Base-by-base conservation (phyloP, 2,113 vertebrate species). In the Perca flavescens region DNA sequence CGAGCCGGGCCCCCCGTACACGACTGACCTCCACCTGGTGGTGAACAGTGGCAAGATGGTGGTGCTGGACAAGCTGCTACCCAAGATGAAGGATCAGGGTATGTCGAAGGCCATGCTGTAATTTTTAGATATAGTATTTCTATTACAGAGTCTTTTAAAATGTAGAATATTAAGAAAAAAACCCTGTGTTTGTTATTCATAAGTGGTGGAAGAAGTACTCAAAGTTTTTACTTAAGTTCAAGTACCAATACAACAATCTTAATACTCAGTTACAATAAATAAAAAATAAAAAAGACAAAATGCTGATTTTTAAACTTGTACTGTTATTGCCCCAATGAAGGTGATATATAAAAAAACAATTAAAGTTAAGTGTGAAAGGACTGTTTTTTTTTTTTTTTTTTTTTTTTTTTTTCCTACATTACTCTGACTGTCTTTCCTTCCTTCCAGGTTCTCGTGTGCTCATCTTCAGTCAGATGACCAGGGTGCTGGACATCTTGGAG, bases 391-490 rank as follows among this genome's bases (percentile, higher is more conserved):
- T 28, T 34, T 34, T 34, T 10, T 8, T 47, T 28, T 52, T 14
- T 21, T 10, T 13, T 46, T 28, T 52, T 14, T 21, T 28, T 34
- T 34, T 34, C 0, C 11, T 1, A 34, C 12, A 5, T 17, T 28
- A 16, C 61, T 21, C 49, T 80, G 13, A 22, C 31, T 31, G 0
- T 19, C 12, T 17, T 14, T 57, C 4, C 1, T 80, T 17, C 52
- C 28, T 14, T 68, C 21, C 85, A 99, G 98, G 96, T 84, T 99
- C 98, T 4, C 96, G 98, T 66, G 96, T 99, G 78, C 94, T 99
- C 71, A 97, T 99, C 93, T 99, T 99, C 91, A 99, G 98, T 92
- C 98, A 99, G 92, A 99, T 99, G 98, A 99, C 98, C 78, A 97
- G 98, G 92, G 93, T 99, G 77, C 92, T 99, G 79, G 98, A 99